A percentile compares a stretch with the other conserved stretches of the same genome.
These are phyloP conservation scores for Hypotaenidia philippensis DNA, from an alignment of 2,797 vertebrate genomes.

Conservation along the genomic window DNA sequence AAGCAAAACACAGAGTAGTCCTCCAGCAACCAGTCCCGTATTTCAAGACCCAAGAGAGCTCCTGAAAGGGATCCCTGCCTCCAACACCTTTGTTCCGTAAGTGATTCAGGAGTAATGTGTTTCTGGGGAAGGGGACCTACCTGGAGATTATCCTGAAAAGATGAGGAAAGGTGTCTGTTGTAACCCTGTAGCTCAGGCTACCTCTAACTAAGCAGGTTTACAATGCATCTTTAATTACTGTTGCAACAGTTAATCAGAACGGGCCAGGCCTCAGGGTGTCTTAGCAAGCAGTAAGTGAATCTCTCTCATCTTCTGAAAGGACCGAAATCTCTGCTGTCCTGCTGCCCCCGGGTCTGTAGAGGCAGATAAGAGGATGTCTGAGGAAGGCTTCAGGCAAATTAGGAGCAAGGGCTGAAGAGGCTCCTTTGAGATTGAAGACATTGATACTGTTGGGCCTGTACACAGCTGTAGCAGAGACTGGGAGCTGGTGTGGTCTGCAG, in stretches of 20 bases:
- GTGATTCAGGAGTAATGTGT: neutral
- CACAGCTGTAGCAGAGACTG: neutral
- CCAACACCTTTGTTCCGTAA: slow-evolving; percentile 55
- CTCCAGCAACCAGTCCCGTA: slow-evolving; percentile 2
- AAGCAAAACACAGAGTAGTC: slow-evolving; percentile 37
- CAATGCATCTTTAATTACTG: neutral
- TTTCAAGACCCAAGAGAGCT: slow-evolving; percentile 55
- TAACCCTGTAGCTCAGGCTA: neutral
- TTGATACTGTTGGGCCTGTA: neutral
- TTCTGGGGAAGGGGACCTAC: neutral
- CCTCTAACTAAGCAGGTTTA: neutral
- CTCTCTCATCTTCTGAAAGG: neutral
- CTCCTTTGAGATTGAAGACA: neutral
- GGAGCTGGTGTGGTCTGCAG: neutral
- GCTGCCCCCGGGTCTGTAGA: neutral
- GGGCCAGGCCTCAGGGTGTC: neutral
- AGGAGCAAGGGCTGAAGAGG: neutral
- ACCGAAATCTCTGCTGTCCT: neutral
- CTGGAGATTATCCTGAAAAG: neutral
- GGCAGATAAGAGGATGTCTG: neutral
- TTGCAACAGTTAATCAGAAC: neutral
- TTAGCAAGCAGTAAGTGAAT: neutral
- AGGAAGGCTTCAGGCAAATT: neutral
- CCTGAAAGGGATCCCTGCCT: slow-evolving; percentile 29
- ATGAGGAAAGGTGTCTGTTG: neutral